Conservation (phyloP, 1,140 invertebrate genomes). For the Drosophila prosaltans region DNA sequence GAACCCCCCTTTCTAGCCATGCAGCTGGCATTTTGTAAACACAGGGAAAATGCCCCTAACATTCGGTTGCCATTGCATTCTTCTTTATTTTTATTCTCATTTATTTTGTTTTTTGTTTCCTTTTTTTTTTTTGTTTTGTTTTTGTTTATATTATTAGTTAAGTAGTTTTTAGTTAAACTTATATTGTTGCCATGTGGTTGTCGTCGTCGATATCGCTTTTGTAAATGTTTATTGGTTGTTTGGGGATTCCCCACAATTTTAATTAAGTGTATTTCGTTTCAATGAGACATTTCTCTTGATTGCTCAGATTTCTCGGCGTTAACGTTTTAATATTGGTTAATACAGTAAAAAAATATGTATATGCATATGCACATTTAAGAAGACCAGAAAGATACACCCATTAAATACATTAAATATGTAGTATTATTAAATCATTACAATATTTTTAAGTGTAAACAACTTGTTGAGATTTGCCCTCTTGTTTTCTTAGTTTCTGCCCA, state of each 20-base stretch:
- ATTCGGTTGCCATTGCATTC: background rate
- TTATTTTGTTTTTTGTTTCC: background rate
- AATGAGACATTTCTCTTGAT: too few relatives aligned
- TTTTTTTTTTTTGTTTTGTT: constrained; percentile 9
- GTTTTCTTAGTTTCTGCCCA: too few relatives aligned
- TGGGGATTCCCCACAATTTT: background rate
- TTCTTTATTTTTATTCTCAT: background rate
- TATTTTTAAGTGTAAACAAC: too few relatives aligned
- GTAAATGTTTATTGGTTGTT: background rate
- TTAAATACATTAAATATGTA: too few relatives aligned
- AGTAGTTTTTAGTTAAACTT: background rate
- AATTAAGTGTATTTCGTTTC: background rate
- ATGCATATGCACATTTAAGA: too few relatives aligned
- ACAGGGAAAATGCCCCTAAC: constrained; percentile 32
- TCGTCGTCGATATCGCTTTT: background rate
- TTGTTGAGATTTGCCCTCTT: too few relatives aligned
- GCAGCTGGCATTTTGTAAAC: constrained; percentile 43
- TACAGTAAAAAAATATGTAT: too few relatives aligned
- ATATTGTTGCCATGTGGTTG: background rate
- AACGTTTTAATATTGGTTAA: too few relatives aligned
- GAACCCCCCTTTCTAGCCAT: background rate
- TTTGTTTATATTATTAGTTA: background rate
- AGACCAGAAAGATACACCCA: too few relatives aligned
- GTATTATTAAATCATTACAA: too few relatives aligned
- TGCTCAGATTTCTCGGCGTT: too few relatives aligned